Evolutionary conservation across 1,140 invertebrate species (phyloP), one percentile per base, ranked within the genome.

Genomic region (Ostrea denselamellosa): DNA sequence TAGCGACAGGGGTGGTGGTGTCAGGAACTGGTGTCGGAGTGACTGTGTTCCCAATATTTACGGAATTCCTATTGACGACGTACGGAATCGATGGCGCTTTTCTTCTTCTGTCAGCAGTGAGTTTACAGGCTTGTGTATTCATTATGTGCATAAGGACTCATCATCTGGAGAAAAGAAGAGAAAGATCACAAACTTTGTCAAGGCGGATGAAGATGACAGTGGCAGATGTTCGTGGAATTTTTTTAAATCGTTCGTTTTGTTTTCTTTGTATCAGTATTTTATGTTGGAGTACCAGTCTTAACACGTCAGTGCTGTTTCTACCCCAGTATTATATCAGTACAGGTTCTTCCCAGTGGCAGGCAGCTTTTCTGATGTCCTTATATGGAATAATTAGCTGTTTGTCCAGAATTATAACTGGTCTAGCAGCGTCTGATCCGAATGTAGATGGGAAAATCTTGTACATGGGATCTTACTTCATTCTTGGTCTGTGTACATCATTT

Each of bases 231-330:
- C 68, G 85, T 17, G 54, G 51, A 28, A 77, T 86, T 22, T 53
- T 81, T 2, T 44, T 17, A 7, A 86, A 81, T 52, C 52, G 54
- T n/a, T 19, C 85, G 2, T 86, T 25, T 81, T 52, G 65, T 81
- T 51, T 81, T 54, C 65, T 86, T 28, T 86, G 85, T 81, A 54
- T 53, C 8, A 86, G 85, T 56, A 81, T 86, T 53, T 86, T 86
- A 17, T 86, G 68, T 34, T 86, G 85, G 85, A 77, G 85, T 56
- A 86, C 54, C 17, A 54, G 65, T 52, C 14, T 86, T 5, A 56
- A 65, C 4, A 77, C 77, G 4, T 54, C 77, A 8, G 28, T 77
- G 1, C 22, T 86, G n/a, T 81, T 52, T 81, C 19, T 81, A 3
- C 44, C 85, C 14, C 44, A 86, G 14, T 86, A 77, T 56, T 86